Base-by-base conservation (phyloP, 2,113 vertebrate genomes). In the Panthera tigris region DNA sequence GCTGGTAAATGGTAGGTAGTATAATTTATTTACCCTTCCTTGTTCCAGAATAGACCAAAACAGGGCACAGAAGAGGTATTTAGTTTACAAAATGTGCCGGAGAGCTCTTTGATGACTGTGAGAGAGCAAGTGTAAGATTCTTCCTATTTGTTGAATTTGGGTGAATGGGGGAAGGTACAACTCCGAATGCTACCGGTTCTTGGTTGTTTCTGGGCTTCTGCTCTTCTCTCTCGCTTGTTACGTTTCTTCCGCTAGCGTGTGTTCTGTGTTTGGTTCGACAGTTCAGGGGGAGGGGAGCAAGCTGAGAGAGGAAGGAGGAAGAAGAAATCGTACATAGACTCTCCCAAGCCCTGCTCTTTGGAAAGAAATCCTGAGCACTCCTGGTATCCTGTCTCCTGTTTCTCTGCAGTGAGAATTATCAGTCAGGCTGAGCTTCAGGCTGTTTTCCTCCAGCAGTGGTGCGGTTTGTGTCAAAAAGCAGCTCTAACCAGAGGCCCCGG, bases 281-380 rank as follows among this genome's bases (percentile, higher is more conserved):
- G 45, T 29, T 45, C 41, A 4, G 7, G 55, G 55, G 57, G 16
- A 79, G 66, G 80, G 41, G 68, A 71, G 36, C 33, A 50, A 68
- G 57, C 74, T 91, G 82, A 65, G 41, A 87, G 71, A 88, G 71
- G 50, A 87, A 81, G 81, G 86, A 95, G 50, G 65, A 76, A 90
- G 84, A 86, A 79, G 73, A 21, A 65, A 48, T 57, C 27, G 27
- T 36, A 66, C 33, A 36, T 52, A 12, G 25, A 13, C 31, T 79
- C 65, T 3, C 18, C 45, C 41, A 19, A 80, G 31, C 27, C 76
- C 78, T 18, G 2, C n/a, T n/a, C 29, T 65, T 89, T 52, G 92
- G 57, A 74, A 92, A 81, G 65, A 74, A 94, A 66, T 23, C n/a
- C 36, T 3, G 65, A 31, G 85, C 65, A 31, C 82, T 52, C 82